These are phyloP conservation scores for Drosophila pachea DNA, from an alignment of 1,140 invertebrate species.

Conservation along the genomic window DNA sequence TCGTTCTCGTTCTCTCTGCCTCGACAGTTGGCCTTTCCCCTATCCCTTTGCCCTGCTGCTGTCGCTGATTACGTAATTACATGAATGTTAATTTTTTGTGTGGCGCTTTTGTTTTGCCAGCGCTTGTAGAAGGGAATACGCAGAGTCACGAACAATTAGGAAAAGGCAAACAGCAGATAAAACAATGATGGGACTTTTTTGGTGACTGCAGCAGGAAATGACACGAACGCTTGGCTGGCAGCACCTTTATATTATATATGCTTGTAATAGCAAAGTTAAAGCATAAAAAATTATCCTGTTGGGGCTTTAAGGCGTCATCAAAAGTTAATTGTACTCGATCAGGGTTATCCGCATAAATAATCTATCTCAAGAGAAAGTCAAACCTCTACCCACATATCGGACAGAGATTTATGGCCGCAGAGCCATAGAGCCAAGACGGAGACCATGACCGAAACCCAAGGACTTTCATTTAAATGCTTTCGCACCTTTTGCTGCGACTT, in stretches of 20 bases:
- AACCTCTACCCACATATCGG: slow-evolving; percentile 34
- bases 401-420: slow-evolving; percentile 58
- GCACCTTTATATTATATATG: too few relatives aligned
- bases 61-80: slow-evolving; percentile 63
- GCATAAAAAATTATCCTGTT: too few relatives aligned
- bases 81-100: slow-evolving; percentile 52
- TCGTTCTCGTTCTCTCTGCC: too few relatives aligned
- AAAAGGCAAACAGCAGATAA: slow-evolving; percentile 43
- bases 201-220: slow-evolving; percentile 41
- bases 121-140: not conserved
- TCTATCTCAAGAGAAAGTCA: slow-evolving; percentile 22
- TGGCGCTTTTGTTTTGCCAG: slow-evolving; percentile 26
- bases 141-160: slow-evolving; percentile 38
- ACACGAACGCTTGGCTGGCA: slow-evolving; percentile 8
- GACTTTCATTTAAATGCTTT: slow-evolving; percentile 53
- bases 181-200: slow-evolving; percentile 36
- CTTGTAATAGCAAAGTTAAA: too few relatives aligned
- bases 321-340: slow-evolving; percentile 1
- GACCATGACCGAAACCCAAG: slow-evolving; percentile 37
- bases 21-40: not conserved
- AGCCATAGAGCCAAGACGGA: slow-evolving; percentile 14
- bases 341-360: too few relatives aligned
- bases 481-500: slow-evolving; percentile 47
- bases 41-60: not conserved
- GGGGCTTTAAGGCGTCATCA: not conserved